These are phyloP conservation scores for Bombus consobrinus DNA, from an alignment of 1,140 invertebrate genomes.

Conservation along the genomic window DNA sequence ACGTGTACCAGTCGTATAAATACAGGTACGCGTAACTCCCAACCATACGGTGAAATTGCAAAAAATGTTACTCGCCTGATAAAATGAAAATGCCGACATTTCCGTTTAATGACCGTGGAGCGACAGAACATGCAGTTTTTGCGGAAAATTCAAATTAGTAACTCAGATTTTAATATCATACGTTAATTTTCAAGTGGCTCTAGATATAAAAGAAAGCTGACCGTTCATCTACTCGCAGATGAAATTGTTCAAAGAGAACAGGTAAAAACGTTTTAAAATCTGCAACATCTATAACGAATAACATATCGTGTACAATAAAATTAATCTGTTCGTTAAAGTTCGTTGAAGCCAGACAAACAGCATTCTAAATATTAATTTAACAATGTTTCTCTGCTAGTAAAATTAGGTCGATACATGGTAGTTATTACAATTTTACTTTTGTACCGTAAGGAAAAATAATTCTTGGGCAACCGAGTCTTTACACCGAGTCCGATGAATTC, in stretches of 20 bases:
- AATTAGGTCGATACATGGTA: not conserved
- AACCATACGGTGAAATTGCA: not conserved
- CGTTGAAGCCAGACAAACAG: too few species aligned
- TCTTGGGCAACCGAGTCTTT: not conserved
- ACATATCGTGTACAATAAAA: too few species aligned
- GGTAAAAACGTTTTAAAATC: too few species aligned
- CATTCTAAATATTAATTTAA: too few species aligned
- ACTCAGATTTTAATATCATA: not conserved
- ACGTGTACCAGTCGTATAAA: slow-evolving; percentile 18
- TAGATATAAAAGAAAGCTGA: not conserved
- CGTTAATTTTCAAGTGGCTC: not conserved
- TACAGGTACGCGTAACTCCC: not conserved
- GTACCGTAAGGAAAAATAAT: not conserved
- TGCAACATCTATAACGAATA: too few species aligned
- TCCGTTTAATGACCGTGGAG: not conserved
- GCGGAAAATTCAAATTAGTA: not conserved
- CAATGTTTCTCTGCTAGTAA: too few species aligned
- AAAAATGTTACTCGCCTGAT: not conserved
- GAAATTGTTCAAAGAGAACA: too few species aligned
- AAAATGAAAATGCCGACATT: not conserved
- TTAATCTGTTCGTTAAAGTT: too few species aligned
- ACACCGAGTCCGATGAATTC: not conserved
- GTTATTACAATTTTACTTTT: not conserved
- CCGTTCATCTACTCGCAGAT: too few species aligned
- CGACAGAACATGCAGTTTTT: not conserved